phyloP scores from a whole-genome alignment of 2,888 invertebrate genomes.

The Aleiodes alternator region DNA sequence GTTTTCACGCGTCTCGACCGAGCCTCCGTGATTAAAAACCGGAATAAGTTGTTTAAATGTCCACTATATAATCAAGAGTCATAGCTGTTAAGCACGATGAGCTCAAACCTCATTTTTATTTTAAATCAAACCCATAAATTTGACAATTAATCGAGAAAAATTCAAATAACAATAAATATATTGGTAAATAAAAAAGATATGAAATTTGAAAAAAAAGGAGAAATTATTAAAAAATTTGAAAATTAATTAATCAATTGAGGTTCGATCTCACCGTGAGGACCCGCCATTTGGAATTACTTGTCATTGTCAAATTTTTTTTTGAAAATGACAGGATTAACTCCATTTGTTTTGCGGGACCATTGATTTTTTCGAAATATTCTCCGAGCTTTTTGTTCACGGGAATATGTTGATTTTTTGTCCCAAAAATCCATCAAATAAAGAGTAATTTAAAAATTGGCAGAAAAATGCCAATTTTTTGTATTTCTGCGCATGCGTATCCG shows the following conservation, averaged over 20 bases:
- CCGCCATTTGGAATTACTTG: slow-evolving; percentile 57
- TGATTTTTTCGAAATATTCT: slow-evolving; percentile 74
- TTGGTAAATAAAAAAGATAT: not conserved
- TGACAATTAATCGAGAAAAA: not conserved
- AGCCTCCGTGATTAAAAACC: slow-evolving; percentile 76
- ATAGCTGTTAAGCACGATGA: slow-evolving; percentile 73
- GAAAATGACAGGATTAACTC: slow-evolving; percentile 24
- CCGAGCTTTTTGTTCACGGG: slow-evolving; percentile 66
- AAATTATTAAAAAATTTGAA: not conserved
- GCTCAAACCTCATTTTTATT: slow-evolving; percentile 52
- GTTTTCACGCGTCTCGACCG: slow-evolving; percentile 71
- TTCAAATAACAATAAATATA: not conserved
- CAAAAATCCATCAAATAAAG: slow-evolving; percentile 45
- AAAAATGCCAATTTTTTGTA: not conserved
- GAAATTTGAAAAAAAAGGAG: not conserved
- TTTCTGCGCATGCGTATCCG: slow-evolving; percentile 68
- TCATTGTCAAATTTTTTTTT: slow-evolving; percentile 19
- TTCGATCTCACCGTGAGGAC: slow-evolving; percentile 64
- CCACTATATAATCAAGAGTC: slow-evolving; percentile 74
- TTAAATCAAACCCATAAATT: not conserved
- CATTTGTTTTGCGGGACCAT: slow-evolving; percentile 61
- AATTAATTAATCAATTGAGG: not conserved
- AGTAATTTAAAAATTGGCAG: not conserved
- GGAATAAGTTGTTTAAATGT: slow-evolving; percentile 76
- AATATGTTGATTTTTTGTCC: slow-evolving; percentile 68